Base-by-base conservation (phyloP, 2,797 vertebrate genomes). In the Danio jaintianensis region DNA sequence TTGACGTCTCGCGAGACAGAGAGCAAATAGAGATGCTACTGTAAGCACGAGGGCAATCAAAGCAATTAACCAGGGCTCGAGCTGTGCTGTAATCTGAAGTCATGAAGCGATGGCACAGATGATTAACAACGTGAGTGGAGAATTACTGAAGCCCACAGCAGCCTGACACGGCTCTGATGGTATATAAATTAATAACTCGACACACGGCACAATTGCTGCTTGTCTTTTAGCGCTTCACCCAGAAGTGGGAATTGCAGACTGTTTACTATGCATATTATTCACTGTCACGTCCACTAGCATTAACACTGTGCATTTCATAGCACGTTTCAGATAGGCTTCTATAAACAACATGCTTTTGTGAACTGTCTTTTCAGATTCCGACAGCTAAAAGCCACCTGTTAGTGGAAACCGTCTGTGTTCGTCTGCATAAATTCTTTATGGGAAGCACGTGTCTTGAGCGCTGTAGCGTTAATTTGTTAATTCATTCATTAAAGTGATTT, bases 51-150 rank as follows among this genome's bases (percentile, higher is more conserved):
- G 42, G 22, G 59, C 79, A 76, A 84, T 83, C 71, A 67, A 79
- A 56, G 78, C 56, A 79, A 45, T 81, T 79, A 64, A 68, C 67
- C 74, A 7, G 6, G 6, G 45, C 76, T 61, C 3, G 52, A 71
- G 77, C 74, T 48, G n/a, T 67, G 76, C 43, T 13, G 10, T 78
- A 80, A 75, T 22, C 58, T 66, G 47, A 75, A 81, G 61, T 75
- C 79, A 75, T 29, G 56, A 69, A 56, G 58, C 80, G 73, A 79
- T 80, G 52, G 77, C 22, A 18, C 62, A 62, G 63, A 70, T 85
- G 73, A 85, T 83, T 78, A 78, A 52, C 48, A 56, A 69, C 43
- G 29, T 68, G 72, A 79, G 62, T 36, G 78, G 78, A 74, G 45
- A 63, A 40, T 56, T 48, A 63, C 20, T 47, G 55, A 70, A 76